Conservation (phyloP, 1,140 invertebrate genomes). For the Zaprionus taronus region DNA sequence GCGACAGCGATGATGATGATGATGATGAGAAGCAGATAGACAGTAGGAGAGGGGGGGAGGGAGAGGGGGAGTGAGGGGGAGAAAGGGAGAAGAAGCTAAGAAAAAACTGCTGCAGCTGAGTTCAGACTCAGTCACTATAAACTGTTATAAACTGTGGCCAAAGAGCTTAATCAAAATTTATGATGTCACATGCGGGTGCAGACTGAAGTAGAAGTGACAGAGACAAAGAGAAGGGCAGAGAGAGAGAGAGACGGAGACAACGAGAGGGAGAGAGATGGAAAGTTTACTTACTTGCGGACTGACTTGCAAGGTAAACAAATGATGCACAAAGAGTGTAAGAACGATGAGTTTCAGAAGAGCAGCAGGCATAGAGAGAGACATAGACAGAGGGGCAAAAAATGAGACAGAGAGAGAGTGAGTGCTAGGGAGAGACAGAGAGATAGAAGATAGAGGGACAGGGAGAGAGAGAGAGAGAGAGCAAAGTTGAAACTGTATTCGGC, state of each 20-base stretch:
- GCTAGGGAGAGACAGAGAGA: background rate
- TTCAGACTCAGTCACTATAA: slow-evolving; percentile 13
- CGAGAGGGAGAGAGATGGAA: slow-evolving; percentile 40
- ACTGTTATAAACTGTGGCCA: slow-evolving; percentile 51
- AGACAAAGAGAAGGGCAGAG: background rate
- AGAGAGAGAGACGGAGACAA: background rate
- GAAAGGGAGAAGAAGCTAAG: background rate
- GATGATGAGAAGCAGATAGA: slow-evolving; percentile 10
- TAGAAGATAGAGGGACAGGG: background rate
- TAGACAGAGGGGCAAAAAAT: background rate
- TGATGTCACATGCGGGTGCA: slow-evolving; percentile 64
- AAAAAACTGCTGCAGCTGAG: slow-evolving; percentile 8
- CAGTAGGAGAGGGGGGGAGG: background rate
- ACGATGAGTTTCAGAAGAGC: background rate
- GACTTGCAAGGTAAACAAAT: slow-evolving; percentile 54
- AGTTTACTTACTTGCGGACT: slow-evolving; percentile 57
- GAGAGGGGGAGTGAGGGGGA: background rate
- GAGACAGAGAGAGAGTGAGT: background rate
- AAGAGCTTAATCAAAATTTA: slow-evolving; percentile 57
- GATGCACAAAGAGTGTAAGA: background rate
- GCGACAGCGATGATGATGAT: background rate
- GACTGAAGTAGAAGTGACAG: slow-evolving; percentile 27
- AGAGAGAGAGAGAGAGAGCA: background rate
- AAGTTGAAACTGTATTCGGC: slow-evolving; percentile 15
- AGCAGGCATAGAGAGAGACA: background rate